Evolutionary conservation across 2,797 vertebrate species (phyloP), one percentile per base, ranked within the genome.

Genomic region (Artibeus jamaicensis): DNA sequence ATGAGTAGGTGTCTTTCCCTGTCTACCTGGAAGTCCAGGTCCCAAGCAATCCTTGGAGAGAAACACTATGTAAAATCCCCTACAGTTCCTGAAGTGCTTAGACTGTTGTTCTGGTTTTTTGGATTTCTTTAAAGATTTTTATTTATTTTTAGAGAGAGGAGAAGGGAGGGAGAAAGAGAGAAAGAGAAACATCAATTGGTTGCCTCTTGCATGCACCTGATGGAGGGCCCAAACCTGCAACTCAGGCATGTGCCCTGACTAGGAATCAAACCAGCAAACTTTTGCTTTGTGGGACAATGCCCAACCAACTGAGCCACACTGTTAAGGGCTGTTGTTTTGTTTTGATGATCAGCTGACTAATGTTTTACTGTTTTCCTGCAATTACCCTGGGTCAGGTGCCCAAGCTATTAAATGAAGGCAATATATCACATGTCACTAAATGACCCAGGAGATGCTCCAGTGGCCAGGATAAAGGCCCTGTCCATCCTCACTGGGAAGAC

Each of bases 261-360:
- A 14, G 62, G 32, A 18, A 65, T 18, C 14, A 5, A n/a, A n/a
- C 32, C 29, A 12, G 32, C 14, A 2, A n/a, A 32, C 62, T 65
- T 65, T 65, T 16, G 29, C 29, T 65, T 32, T 15, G 14, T 16
- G 59, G 59, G 59, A 32, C 59, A 5, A 62, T 8, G 29, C 29
- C 26, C 62, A n/a, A 16, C 62, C 29, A 11, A 32, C 59, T 65
- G 62, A 65, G 15, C 15, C 62, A n/a, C 62, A 65, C 32, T n/a
- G 14, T 11, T 29, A 59, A 59, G 57, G 26, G 57, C 50, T 62
- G 10, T 29, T 91, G 42, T 71, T 81, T 37, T 96, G 73, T 92
- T 93, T 78, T 96, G 94, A 59, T 65, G 18, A 89, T 77, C 71
- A 94, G 89, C 86, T 96, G 88, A 96, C 89, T 91, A 71, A 91